phyloP scores from a whole-genome alignment of 2,797 vertebrate genomes.

The Pantherophis vulpinus region DNA sequence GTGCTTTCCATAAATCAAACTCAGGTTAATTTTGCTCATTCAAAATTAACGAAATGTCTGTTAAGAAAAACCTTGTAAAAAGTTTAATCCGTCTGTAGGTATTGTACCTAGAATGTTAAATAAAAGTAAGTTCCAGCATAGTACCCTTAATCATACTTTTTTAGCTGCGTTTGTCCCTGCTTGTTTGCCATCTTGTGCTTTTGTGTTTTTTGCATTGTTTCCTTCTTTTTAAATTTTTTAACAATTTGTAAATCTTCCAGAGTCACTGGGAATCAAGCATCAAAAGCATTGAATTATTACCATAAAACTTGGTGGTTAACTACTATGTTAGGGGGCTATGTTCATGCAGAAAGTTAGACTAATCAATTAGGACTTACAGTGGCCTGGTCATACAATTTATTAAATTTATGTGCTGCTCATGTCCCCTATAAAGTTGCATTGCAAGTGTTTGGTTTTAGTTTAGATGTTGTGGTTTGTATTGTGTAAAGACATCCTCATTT shows the following conservation, averaged over 20 bases:
- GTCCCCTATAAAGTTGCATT: neutral
- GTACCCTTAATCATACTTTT: neutral
- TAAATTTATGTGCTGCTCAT: neutral
- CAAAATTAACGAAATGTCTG: neutral
- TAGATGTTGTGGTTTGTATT: neutral
- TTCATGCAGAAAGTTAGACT: neutral
- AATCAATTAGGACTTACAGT: neutral
- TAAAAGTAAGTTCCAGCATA: neutral
- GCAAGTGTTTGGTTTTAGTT: neutral
- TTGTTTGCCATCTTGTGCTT: neutral
- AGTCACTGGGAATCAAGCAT: neutral
- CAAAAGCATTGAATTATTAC: neutral
- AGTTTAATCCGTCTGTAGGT: neutral
- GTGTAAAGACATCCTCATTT: neutral
- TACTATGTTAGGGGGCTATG: too few relatives aligned
- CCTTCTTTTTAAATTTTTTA: neutral
- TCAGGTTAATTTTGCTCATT: neutral
- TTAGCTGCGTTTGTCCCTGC: neutral
- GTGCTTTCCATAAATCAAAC: neutral
- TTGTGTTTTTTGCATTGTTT: neutral
- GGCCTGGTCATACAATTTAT: neutral
- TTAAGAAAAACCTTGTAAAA: neutral
- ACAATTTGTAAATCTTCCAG: neutral
- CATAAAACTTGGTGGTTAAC: neutral
- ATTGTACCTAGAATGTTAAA: neutral